Evolutionary conservation across 2,797 vertebrate genomes (phyloP).

Genomic region (Mallotus villosus): DNA sequence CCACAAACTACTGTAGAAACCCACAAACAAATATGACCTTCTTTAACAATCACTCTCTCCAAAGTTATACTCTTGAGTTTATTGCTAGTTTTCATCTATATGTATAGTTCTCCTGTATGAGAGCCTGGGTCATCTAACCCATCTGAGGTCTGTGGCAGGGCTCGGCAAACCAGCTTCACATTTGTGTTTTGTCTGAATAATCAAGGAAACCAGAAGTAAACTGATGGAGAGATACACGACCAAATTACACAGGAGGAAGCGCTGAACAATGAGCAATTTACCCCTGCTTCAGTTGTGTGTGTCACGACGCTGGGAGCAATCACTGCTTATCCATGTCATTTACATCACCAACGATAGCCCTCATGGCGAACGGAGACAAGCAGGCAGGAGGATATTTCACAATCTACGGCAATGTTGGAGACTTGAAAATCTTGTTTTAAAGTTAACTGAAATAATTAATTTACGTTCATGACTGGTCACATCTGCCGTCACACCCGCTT

Average conservation of each 20-base stretch:
- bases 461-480: neutral
- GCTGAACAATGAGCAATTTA: constrained; percentile 76
- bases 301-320: constrained; percentile 37
- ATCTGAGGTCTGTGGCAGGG: constrained; percentile 17
- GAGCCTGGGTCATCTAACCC: too few relatives aligned
- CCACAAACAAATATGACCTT: too few relatives aligned
- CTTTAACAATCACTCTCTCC: too few relatives aligned
- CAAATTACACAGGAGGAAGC: constrained; percentile 74
- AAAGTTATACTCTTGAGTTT: too few relatives aligned
- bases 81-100: too few relatives aligned
- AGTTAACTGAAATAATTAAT: too few relatives aligned
- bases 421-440: neutral
- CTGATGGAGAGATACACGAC: constrained; percentile 72
- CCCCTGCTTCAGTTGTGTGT: constrained; percentile 32
- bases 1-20: neutral
- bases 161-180: constrained; percentile 35
- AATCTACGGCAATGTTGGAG: neutral
- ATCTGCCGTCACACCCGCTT: neutral
- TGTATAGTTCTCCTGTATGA: too few relatives aligned
- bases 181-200: constrained; percentile 82
- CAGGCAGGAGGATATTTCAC: neutral
- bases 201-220: constrained; percentile 77
- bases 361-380: neutral
- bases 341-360: constrained; percentile 32
- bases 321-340: constrained; percentile 56